Percentiles rank a stretch among this genome's conserved stretches.
Evolutionary conservation across 2,797 vertebrate species (phyloP).

Genomic region (Crax fasciolata): DNA sequence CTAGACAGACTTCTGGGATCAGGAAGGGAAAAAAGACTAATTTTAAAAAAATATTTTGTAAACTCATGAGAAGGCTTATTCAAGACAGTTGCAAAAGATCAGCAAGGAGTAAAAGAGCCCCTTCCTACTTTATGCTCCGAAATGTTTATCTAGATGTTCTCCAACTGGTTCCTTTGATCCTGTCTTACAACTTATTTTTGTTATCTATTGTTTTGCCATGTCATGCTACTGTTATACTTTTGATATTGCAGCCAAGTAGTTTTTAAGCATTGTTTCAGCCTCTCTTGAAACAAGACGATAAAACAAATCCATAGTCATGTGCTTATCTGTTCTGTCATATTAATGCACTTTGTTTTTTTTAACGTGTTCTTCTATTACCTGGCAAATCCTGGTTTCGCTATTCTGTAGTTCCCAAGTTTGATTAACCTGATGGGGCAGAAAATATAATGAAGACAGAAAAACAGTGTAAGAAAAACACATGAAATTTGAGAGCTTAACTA

Average conservation of each 20-base stretch:
- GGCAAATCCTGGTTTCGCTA: background rate
- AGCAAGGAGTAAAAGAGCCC: background rate
- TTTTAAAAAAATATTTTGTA: background rate
- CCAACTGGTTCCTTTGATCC: background rate
- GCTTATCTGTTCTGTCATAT: background rate
- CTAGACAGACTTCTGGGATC: background rate
- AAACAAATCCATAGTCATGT: background rate
- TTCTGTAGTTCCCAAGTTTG: background rate
- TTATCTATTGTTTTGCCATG: background rate
- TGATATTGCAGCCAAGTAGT: background rate
- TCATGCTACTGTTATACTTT: background rate
- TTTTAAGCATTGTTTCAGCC: background rate
- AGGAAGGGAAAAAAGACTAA: background rate
- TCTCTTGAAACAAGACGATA: background rate
- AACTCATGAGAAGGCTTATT: background rate
- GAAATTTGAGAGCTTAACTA: background rate
- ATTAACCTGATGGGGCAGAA: background rate
- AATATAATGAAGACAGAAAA: background rate
- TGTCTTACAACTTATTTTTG: background rate
- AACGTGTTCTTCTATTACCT: background rate
- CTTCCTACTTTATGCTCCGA: background rate
- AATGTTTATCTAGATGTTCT: background rate
- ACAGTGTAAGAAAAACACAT: background rate
- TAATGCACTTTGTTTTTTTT: background rate
- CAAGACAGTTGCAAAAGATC: background rate